A percentile compares a stretch with the other conserved stretches of the same genome.
These are phyloP conservation scores for Trachythela sp. DNA, from an alignment of 64 coral and sea anemone species.

Conservation along the genomic window DNA sequence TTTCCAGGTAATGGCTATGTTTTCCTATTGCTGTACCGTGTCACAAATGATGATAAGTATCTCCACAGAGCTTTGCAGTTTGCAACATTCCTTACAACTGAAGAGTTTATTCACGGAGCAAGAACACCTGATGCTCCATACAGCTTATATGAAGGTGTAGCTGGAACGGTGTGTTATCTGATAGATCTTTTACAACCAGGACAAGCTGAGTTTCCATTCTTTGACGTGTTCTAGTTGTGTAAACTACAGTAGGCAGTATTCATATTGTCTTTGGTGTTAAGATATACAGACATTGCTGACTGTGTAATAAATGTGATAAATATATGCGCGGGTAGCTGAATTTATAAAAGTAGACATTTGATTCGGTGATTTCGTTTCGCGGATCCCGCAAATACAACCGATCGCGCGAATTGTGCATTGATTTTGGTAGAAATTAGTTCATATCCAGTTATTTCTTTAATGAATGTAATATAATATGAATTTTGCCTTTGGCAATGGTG, in stretches of 20 bases:
- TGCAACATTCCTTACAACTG: constrained; percentile 72
- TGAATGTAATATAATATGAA: too few species aligned
- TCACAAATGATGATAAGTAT: constrained; percentile 59
- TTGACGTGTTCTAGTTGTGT: constrained; percentile 73
- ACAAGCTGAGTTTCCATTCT: constrained; percentile 72
- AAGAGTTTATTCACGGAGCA: constrained; percentile 76
- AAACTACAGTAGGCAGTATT: neutral
- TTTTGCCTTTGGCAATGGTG: too few species aligned
- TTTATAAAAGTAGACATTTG: too few species aligned
- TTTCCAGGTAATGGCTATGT: constrained; percentile 78
- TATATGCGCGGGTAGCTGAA: too few species aligned
- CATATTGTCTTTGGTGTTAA: too few species aligned
- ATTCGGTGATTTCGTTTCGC: too few species aligned
- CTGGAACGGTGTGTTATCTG: constrained; percentile 80
- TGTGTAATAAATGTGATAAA: too few species aligned
- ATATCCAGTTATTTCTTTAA: too few species aligned
- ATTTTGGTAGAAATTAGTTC: too few species aligned
- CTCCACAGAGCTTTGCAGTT: constrained; percentile 80
- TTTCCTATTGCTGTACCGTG: constrained; percentile 71
- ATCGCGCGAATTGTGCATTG: too few species aligned
- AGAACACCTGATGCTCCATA: constrained; percentile 78
- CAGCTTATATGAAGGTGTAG: constrained; percentile 88
- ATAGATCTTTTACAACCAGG: constrained; percentile 58
- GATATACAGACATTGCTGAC: too few species aligned
- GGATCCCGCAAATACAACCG: too few species aligned